These are phyloP conservation scores for Cephus spinipes DNA, from an alignment of 2,888 invertebrate genomes.

Conservation along the genomic window DNA sequence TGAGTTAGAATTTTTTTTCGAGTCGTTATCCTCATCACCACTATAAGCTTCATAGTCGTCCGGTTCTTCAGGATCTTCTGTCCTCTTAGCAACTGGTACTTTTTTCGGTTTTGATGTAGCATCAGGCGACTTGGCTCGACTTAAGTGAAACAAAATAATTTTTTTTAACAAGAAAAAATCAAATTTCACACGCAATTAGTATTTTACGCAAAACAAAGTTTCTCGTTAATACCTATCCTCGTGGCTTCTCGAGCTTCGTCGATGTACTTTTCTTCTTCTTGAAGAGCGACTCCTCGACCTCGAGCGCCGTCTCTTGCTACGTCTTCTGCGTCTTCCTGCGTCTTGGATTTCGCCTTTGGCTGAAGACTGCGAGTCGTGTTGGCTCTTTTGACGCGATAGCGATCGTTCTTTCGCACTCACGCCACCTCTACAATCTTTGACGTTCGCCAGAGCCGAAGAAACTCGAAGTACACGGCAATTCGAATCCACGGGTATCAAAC, in stretches of 20 bases:
- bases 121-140: background rate
- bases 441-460: slow-evolving; percentile 30
- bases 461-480: slow-evolving; percentile 46
- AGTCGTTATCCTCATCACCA: background rate
- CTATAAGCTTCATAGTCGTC: background rate
- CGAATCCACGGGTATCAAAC: slow-evolving; percentile 45
- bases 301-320: background rate
- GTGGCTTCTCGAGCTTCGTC: background rate
- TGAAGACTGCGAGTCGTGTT: background rate
- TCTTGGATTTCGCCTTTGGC: background rate
- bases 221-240: background rate
- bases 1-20: background rate
- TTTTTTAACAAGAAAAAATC: background rate
- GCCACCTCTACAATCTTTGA: slow-evolving; percentile 19
- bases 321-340: background rate
- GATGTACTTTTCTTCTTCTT: slow-evolving; percentile 10
- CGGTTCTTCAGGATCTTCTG: background rate
- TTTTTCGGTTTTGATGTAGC: background rate
- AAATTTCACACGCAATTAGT: background rate
- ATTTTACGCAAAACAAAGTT: background rate
- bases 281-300: background rate
- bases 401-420: slow-evolving; percentile 10
- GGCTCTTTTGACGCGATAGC: background rate
- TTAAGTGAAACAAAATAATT: background rate
- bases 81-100: background rate